Evolutionary conservation across 2,888 invertebrate genomes (phyloP).

Genomic region (Zeuzera pyrina): DNA sequence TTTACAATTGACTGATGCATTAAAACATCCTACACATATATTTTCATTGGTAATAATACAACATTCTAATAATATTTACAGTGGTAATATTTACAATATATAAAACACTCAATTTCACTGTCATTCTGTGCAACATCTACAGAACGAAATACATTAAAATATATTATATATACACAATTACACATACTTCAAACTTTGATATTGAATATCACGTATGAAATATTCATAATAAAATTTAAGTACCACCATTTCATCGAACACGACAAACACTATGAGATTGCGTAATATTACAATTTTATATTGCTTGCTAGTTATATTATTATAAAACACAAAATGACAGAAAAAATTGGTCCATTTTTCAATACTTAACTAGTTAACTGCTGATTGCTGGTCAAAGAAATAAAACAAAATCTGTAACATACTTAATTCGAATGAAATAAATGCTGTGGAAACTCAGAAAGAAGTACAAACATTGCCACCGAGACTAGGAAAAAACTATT

Average conservation of each 20-base stretch:
- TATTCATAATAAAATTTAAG: too few relatives aligned
- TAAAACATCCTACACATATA: conserved; percentile 45
- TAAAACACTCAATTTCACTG: conserved; percentile 27
- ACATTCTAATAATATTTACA: conserved; percentile 44
- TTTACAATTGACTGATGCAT: conserved; percentile 66
- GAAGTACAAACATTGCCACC: too few relatives aligned
- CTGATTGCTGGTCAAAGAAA: too few relatives aligned
- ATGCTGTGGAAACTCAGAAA: neutral
- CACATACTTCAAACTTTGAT: too few relatives aligned
- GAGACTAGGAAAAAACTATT: too few relatives aligned
- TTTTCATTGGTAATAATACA: conserved; percentile 51
- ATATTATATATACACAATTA: neutral
- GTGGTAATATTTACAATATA: conserved; percentile 33
- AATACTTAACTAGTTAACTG: too few relatives aligned
- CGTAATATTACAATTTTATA: too few relatives aligned
- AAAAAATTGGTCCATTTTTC: neutral
- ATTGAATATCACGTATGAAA: too few relatives aligned
- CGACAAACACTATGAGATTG: too few relatives aligned
- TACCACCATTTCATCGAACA: too few relatives aligned
- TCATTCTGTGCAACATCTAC: conserved; percentile 23
- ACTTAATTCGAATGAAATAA: neutral
- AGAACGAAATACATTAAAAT: neutral
- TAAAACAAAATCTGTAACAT: neutral
- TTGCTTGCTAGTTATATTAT: too few relatives aligned
- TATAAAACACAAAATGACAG: neutral